phyloP scores from a whole-genome alignment of 2,797 vertebrate species.

The Leptatherina wallacei region DNA sequence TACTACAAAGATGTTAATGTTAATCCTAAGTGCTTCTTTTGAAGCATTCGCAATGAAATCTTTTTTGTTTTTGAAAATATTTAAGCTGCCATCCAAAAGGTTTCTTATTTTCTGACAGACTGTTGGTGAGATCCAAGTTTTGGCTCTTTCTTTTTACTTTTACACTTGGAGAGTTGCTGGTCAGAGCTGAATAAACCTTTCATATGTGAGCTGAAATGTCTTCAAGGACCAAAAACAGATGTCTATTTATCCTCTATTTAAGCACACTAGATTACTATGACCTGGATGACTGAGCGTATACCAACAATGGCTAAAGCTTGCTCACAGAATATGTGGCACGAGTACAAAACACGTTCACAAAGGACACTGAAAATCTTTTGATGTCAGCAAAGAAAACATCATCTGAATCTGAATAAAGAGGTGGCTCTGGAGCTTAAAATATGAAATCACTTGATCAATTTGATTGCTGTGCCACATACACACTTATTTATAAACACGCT shows the following conservation, averaged over 20 bases:
- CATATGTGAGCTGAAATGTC: not conserved
- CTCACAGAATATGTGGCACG: slow-evolving; percentile 15
- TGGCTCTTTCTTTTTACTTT: not conserved
- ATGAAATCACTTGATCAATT: slow-evolving; percentile 34
- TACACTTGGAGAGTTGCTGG: not conserved
- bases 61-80: not conserved
- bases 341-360: slow-evolving; percentile 20
- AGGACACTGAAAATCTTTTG: slow-evolving; percentile 60
- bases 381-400: slow-evolving; percentile 62
- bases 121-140: not conserved
- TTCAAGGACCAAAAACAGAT: not conserved
- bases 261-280: not conserved
- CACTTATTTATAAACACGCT: not conserved
- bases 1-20: too few relatives aligned
- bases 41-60: too few relatives aligned
- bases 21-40: too few relatives aligned
- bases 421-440: slow-evolving; percentile 33
- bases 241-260: not conserved
- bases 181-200: too few relatives aligned
- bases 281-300: not conserved
- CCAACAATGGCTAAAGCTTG: slow-evolving; percentile 3
- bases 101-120: too few relatives aligned
- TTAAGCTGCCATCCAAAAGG: not conserved
- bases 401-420: slow-evolving; percentile 42
- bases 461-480: slow-evolving; percentile 14